Evolutionary conservation across 2,113 vertebrate species (phyloP).

Genomic region (Sarotherodon lohbergeri): DNA sequence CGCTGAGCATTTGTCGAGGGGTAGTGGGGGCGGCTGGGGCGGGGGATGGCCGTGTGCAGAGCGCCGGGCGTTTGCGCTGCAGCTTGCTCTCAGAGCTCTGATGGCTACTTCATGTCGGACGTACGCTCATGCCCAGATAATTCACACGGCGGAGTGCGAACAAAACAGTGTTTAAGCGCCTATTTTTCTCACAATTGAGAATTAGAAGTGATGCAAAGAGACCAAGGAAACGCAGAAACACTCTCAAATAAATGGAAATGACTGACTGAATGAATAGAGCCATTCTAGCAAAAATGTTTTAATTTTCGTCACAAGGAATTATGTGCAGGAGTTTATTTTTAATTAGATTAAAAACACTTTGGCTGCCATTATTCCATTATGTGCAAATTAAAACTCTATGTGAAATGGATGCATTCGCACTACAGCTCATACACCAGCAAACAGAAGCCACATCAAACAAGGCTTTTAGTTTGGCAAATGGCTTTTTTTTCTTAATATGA

Average conservation of each 20-base stretch:
- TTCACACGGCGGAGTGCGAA: constrained; percentile 21
- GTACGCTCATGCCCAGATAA: constrained; percentile 3
- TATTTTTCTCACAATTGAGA: background rate
- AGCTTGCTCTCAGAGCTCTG: constrained; percentile 10
- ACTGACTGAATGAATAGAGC: background rate
- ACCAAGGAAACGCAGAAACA: background rate
- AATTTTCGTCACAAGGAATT: background rate
- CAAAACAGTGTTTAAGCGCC: constrained; percentile 2
- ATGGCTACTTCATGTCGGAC: constrained; percentile 16
- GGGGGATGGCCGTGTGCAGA: background rate
- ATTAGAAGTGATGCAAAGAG: background rate
- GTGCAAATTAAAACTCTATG: constrained; percentile 14
- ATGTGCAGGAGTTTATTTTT: background rate
- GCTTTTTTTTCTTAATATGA: constrained; percentile 26
- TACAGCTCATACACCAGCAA: constrained; percentile 1
- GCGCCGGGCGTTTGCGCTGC: background rate
- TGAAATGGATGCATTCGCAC: constrained; percentile 10
- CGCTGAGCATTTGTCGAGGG: constrained; percentile 75
- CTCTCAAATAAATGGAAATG: background rate
- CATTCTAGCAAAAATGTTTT: background rate
- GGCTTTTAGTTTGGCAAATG: constrained; percentile 25
- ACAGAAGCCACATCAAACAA: background rate
- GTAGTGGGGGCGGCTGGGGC: constrained; percentile 19
- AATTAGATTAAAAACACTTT: constrained; percentile 9
- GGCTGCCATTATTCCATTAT: background rate